These are phyloP conservation scores for Megastigmus dorsalis DNA, from an alignment of 2,888 invertebrate genomes.

Conservation along the genomic window DNA sequence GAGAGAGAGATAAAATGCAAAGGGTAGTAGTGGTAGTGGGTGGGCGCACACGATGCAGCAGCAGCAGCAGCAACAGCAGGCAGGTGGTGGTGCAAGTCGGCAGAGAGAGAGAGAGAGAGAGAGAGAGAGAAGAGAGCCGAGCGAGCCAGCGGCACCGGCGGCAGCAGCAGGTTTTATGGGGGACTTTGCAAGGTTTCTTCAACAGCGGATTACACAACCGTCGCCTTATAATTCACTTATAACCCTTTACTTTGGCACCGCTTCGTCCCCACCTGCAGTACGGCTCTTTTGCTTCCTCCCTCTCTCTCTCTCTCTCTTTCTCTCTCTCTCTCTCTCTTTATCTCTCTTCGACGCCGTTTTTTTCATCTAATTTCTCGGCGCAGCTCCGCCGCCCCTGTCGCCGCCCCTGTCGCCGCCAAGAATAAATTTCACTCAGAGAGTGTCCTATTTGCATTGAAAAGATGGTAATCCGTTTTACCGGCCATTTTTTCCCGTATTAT, in stretches of 20 bases:
- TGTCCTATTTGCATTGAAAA: constrained; percentile 49
- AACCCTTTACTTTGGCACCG: constrained; percentile 49
- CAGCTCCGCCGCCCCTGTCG: background rate
- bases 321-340: background rate
- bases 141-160: background rate
- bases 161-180: constrained; percentile 32
- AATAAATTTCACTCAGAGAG: constrained; percentile 39
- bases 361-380: constrained; percentile 44
- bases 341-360: background rate
- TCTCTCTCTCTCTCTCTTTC: background rate
- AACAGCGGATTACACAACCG: constrained; percentile 58
- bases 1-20: too few species aligned
- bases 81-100: background rate
- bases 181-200: constrained; percentile 59
- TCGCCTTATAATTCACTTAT: constrained; percentile 61
- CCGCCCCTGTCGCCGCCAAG: background rate
- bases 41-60: too few species aligned
- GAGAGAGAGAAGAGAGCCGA: background rate
- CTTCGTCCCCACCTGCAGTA: constrained; percentile 28
- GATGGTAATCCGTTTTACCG: constrained; percentile 42
- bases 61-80: background rate
- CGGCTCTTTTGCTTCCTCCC: background rate
- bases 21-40: background rate
- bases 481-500: constrained; percentile 19
- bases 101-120: background rate